Evolutionary conservation across 2,797 vertebrate genomes (phyloP).

Genomic region (Acropternis orthonyx): DNA sequence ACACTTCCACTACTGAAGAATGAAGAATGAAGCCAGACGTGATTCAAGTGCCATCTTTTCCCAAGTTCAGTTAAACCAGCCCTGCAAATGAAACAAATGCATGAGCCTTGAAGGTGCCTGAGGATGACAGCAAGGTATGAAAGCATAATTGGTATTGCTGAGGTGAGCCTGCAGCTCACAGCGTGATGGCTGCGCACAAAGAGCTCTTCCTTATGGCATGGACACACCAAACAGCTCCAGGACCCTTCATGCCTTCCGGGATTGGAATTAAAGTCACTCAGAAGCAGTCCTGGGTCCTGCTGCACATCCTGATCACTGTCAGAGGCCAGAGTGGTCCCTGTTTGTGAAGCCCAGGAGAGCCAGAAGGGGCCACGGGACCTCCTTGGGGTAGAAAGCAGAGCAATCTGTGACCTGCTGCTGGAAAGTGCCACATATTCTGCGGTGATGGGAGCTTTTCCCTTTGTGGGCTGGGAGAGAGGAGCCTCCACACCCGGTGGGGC

Average conservation of each 20-base stretch:
- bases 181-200: neutral
- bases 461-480: neutral
- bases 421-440: neutral
- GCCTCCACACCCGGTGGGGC: rapidly evolving
- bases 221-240: neutral
- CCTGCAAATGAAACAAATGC: neutral
- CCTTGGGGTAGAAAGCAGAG: neutral
- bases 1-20: neutral
- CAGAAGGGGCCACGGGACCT: neutral
- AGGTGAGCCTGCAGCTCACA: neutral
- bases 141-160: neutral
- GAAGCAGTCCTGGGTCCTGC: neutral
- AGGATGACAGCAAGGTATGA: neutral
- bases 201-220: neutral
- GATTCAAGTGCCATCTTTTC: conserved; percentile 6
- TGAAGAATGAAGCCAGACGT: neutral
- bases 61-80: neutral
- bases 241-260: rapidly evolving
- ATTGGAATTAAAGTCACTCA: neutral
- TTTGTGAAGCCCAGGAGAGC: neutral
- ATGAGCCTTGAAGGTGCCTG: neutral
- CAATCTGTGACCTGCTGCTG: neutral
- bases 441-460: neutral
- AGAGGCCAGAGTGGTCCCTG: neutral
- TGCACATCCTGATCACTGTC: neutral